These are phyloP conservation scores for Sphaeridia pumilis DNA, from an alignment of 2,888 invertebrate genomes.

Conservation along the genomic window DNA sequence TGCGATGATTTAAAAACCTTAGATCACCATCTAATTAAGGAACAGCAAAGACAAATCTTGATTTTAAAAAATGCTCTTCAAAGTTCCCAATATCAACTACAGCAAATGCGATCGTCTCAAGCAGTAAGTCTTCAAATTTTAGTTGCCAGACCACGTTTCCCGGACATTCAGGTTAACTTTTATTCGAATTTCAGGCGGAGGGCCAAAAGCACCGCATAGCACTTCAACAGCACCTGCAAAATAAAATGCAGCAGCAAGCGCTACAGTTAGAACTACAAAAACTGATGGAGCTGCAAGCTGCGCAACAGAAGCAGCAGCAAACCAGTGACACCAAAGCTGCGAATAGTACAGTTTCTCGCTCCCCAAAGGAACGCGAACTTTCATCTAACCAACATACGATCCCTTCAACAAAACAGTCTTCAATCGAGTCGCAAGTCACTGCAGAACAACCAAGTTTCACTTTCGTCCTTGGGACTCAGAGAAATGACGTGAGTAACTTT, in stretches of 20 bases:
- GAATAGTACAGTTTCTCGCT: too few relatives aligned
- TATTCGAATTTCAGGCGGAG: too few relatives aligned
- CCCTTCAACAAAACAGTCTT: too few relatives aligned
- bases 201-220: slow-evolving; percentile 38
- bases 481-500: too few relatives aligned
- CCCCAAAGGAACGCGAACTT: too few relatives aligned
- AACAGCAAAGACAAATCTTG: slow-evolving; percentile 76
- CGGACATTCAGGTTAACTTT: too few relatives aligned
- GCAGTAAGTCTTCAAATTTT: slow-evolving; percentile 10
- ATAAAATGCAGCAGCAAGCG: slow-evolving; percentile 53
- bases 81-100: slow-evolving; percentile 62
- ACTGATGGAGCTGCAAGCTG: slow-evolving; percentile 38
- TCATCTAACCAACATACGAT: too few relatives aligned
- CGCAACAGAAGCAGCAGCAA: slow-evolving; percentile 16
- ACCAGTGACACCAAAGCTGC: too few relatives aligned
- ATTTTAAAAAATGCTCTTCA: slow-evolving; percentile 71
- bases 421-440: too few relatives aligned
- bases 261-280: slow-evolving; percentile 40
- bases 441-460: too few relatives aligned
- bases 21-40: slow-evolving; percentile 63
- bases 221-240: slow-evolving; percentile 56
- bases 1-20: too few relatives aligned
- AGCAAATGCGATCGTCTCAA: slow-evolving; percentile 38
- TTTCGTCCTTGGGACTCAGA: too few relatives aligned
- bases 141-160: background rate